Base-by-base conservation (phyloP, 2,797 vertebrate species). In the Triplophysa bombifrons region DNA sequence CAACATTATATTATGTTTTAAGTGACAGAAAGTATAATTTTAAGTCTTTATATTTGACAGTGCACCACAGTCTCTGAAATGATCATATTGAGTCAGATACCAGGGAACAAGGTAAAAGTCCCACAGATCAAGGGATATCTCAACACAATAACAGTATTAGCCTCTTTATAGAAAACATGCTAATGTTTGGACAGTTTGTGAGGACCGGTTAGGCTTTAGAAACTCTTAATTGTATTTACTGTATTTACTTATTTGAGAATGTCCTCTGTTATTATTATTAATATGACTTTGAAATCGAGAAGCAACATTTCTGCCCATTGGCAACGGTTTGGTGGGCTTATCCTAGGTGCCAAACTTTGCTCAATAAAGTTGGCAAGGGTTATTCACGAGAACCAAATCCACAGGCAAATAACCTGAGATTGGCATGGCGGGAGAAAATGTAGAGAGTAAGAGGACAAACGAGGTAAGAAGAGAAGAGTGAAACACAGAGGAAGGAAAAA, bases 401-500 rank as follows among this genome's bases (percentile, higher is more conserved):
- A 27, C 30, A 41, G 46, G 30, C 22, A 53, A 11, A 55, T 11
- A 27, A 56, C 16, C 74, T 44, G 34, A 65, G 61, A 55, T 30
- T 66, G 48, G 63, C 20, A 17, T 55, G 63, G 12, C 50, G 66
- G 25, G 10, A 25, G 7, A 67, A 76, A 16, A 67, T 30, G 22
- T 13, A 61, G 25, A 27, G 22, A 25, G 25, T 16, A 61, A 27
- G 9, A 30, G 58, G 58, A 60, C 20, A 60, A 19, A 55, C 22
- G 12, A 8, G 30, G 9, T 22, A 63, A 55, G 27, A 69, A 2
- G 11, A 60, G 41, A 50, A 7, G 27, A 38, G 53, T 25, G 70
- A 48, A 71, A 81, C 86, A 87, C 79, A 73, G 64, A 83, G 81
- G 81, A 70, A 48, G 65, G 85, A 72, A 55, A 80, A 88, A 65